Conservation (phyloP, 2,888 invertebrate species). For the Eupithecia dodoneata region DNA sequence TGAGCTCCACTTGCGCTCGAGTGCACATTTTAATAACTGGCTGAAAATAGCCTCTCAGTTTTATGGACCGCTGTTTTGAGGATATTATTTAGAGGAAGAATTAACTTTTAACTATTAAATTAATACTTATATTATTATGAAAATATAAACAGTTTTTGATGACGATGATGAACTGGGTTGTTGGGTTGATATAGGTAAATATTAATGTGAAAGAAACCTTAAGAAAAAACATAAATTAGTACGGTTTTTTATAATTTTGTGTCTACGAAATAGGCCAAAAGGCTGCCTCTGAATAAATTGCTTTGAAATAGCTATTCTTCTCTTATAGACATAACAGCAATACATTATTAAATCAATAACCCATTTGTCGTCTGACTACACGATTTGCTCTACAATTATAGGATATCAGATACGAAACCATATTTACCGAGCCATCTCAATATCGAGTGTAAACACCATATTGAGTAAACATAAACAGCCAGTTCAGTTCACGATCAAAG, state of each 20-base stretch:
- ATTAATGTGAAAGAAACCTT: no score
- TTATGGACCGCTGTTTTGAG: not conserved
- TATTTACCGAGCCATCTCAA: not conserved
- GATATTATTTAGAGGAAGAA: not conserved
- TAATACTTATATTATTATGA: no score
- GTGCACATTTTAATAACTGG: constrained; percentile 9
- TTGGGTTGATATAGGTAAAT: no score
- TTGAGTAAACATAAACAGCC: not conserved
- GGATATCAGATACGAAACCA: not conserved
- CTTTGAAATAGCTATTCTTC: no score
- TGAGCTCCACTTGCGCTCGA: constrained; percentile 1
- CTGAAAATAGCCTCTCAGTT: not conserved
- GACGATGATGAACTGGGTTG: no score
- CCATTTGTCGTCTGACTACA: not conserved
- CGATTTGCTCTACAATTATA: not conserved
- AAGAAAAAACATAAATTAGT: no score
- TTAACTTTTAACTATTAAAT: no score
- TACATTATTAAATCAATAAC: not conserved
- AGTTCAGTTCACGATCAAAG: constrained; percentile 1
- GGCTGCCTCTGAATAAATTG: no score
- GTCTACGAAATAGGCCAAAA: no score
- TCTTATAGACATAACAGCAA: not conserved
- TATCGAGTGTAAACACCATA: not conserved
- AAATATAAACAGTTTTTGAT: no score
- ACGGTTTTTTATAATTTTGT: no score